Evolutionary conservation across 2,888 invertebrate species (phyloP).

Genomic region (Dione juno): DNA sequence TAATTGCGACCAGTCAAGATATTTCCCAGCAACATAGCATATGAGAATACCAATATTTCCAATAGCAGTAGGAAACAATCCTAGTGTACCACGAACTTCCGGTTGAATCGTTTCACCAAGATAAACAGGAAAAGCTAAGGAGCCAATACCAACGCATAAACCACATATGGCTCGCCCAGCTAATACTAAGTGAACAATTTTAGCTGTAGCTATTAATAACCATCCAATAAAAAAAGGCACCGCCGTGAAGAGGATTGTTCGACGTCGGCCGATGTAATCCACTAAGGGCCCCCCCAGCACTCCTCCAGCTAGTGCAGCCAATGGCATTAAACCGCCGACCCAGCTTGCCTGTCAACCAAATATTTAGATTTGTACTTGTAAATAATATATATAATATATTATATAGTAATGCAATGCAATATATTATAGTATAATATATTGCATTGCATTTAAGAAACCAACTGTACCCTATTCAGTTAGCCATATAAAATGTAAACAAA

Average conservation of each 20-base stretch:
- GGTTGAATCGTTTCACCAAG: slow-evolving; percentile 96
- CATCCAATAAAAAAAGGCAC: slow-evolving; percentile 92
- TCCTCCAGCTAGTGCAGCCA: slow-evolving; percentile 93
- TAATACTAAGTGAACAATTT: slow-evolving; percentile 88
- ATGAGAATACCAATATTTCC: slow-evolving; percentile 93
- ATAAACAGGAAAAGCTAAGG: slow-evolving; percentile 95
- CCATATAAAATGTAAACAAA: too few relatives aligned
- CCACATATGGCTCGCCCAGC: slow-evolving; percentile 93
- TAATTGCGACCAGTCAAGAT: slow-evolving; percentile 91
- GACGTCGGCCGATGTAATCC: slow-evolving; percentile 92
- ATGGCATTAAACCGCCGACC: slow-evolving; percentile 94
- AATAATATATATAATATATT: not conserved
- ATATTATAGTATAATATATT: not conserved
- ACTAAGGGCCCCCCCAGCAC: slow-evolving; percentile 92
- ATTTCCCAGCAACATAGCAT: slow-evolving; percentile 91
- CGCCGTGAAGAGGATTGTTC: slow-evolving; percentile 90
- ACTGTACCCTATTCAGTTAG: too few relatives aligned
- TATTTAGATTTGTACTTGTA: not conserved
- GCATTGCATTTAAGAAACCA: too few relatives aligned
- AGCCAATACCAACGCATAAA: slow-evolving; percentile 93
- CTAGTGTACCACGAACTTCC: slow-evolving; percentile 94
- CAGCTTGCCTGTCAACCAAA: slow-evolving; percentile 87
- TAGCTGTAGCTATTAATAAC: slow-evolving; percentile 90
- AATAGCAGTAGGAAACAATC: slow-evolving; percentile 92
- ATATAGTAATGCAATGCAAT: too few relatives aligned